A percentile compares a stretch with the other conserved stretches of the same genome.
phyloP scores from a whole-genome alignment of 2,797 vertebrate species.

The Gadopsis bispinosus region DNA sequence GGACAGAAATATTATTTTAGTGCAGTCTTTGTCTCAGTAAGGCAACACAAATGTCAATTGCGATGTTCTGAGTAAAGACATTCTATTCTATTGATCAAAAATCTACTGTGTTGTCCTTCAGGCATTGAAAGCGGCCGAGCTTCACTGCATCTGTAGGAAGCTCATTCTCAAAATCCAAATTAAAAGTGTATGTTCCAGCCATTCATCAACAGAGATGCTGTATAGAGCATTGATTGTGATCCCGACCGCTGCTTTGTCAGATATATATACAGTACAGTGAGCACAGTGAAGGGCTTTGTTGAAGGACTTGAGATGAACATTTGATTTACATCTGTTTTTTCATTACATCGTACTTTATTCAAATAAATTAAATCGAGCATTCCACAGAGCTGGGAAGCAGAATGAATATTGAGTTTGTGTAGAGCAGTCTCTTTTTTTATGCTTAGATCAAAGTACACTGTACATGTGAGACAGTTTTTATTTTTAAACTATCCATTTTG shows the following conservation, averaged over 20 bases:
- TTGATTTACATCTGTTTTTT: conserved; percentile 51
- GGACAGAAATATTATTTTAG: background rate
- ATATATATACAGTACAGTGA: conserved; percentile 48
- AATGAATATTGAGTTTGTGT: conserved; percentile 14
- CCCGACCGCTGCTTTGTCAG: conserved; percentile 45
- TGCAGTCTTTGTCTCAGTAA: background rate
- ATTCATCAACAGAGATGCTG: conserved; percentile 69
- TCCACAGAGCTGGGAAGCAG: conserved; percentile 25
- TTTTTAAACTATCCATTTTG: background rate
- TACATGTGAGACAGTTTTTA: background rate
- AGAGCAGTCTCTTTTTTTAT: conserved; percentile 13
- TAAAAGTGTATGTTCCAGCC: conserved; percentile 72
- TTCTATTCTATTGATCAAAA: conserved; percentile 22
- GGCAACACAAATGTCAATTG: conserved; percentile 9
- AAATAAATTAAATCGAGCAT: conserved; percentile 28
- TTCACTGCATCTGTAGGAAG: conserved; percentile 33
- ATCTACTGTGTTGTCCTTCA: conserved; percentile 26
- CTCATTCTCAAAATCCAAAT: conserved; percentile 71
- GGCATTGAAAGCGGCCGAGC: conserved; percentile 30
- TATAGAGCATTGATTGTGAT: conserved; percentile 75
- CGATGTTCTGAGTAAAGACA: conserved; percentile 12
- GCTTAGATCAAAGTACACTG: background rate
- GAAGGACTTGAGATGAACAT: conserved; percentile 39
- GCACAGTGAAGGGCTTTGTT: conserved; percentile 40
- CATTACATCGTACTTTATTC: conserved; percentile 29